A percentile compares a stretch with the other conserved stretches of the same genome.
phyloP scores from a whole-genome alignment of 1,140 invertebrate genomes.

The Zaprionus inermis region DNA sequence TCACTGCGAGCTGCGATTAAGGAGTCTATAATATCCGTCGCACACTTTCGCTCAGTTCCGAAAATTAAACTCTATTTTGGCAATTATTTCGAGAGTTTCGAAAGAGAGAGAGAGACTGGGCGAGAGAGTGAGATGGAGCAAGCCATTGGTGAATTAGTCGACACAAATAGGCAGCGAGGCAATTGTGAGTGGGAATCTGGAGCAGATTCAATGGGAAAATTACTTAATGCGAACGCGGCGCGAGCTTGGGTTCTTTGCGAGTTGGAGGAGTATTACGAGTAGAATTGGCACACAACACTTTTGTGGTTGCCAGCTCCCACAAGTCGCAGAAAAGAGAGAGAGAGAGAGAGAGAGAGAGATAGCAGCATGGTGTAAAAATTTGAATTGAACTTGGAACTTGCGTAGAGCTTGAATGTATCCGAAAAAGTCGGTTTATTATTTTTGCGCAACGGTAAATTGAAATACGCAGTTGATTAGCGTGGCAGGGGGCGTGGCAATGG shows the following conservation, averaged over 20 bases:
- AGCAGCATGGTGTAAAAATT: neutral
- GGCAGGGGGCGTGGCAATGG: conserved; percentile 48
- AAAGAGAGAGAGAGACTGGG: conserved; percentile 44
- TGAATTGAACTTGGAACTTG: conserved; percentile 6
- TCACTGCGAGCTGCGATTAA: conserved; percentile 37
- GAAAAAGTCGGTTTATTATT: conserved; percentile 17
- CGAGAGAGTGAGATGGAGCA: conserved; percentile 19
- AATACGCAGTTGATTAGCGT: conserved; percentile 74
- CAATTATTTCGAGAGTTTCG: conserved; percentile 49
- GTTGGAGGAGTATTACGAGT: conserved; percentile 19
- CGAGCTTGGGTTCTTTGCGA: conserved; percentile 4
- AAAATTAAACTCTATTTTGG: conserved; percentile 16
- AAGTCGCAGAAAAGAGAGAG: conserved; percentile 42
- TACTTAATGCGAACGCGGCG: conserved; percentile 64
- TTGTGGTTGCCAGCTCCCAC: conserved; percentile 62
- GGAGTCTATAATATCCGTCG: conserved; percentile 46
- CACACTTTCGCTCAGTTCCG: conserved; percentile 66
- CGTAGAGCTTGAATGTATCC: neutral
- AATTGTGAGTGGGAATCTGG: conserved; percentile 75
- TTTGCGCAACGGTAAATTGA: conserved; percentile 71
- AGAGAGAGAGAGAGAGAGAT: conserved; percentile 9
- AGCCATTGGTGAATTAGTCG: conserved; percentile 4
- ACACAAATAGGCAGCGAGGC: conserved; percentile 42
- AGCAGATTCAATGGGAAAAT: conserved; percentile 77
- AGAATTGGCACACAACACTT: conserved; percentile 55